phyloP scores from a whole-genome alignment of 2,113 vertebrate genomes.

The Eudyptes chrysolophus region DNA sequence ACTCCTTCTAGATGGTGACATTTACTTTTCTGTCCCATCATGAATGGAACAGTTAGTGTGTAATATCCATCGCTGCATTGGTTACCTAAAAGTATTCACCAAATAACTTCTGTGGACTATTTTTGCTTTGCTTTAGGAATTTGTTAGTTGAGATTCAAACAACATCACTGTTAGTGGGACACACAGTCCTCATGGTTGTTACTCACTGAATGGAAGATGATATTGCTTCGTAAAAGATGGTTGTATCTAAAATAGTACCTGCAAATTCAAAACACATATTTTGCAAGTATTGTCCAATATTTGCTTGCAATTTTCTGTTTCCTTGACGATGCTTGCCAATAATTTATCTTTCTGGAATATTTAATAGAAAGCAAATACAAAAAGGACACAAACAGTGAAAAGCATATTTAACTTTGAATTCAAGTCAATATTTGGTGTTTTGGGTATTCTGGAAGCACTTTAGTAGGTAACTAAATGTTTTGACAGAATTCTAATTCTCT shows the following conservation, averaged over 20 bases:
- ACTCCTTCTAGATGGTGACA: neutral
- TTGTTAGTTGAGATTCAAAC: neutral
- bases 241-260: neutral
- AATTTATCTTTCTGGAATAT: neutral
- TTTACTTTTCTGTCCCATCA: neutral
- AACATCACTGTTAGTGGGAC: neutral
- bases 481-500: neutral
- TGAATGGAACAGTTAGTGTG: neutral
- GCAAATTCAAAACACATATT: neutral
- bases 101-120: neutral
- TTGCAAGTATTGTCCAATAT: neutral
- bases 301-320: neutral
- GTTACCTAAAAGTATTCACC: neutral
- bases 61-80: neutral
- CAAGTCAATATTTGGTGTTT: neutral
- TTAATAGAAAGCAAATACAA: conserved; percentile 1
- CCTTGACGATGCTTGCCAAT: neutral
- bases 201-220: neutral
- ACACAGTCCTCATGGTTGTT: neutral
- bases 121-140: neutral
- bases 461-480: neutral
- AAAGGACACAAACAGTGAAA: neutral
- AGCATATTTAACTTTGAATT: neutral
- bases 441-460: neutral
- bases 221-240: neutral